phyloP scores from a whole-genome alignment of 37 sponge, comb jelly and placozoan genomes.

The Oscarella lobularis region DNA sequence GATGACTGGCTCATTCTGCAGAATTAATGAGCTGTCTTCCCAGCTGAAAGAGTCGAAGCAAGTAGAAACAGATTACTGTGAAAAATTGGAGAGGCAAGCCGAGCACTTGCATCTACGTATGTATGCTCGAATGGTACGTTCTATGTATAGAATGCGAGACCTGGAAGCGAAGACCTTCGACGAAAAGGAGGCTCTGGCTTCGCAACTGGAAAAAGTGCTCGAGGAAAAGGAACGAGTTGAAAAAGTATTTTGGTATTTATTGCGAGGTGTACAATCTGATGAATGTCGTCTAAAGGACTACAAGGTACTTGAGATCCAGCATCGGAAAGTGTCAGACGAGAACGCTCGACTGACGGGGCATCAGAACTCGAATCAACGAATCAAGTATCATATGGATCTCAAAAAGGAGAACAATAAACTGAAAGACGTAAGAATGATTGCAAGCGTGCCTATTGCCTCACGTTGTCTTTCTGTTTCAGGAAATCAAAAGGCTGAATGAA shows the following conservation, averaged over 20 bases:
- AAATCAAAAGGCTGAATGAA: background rate
- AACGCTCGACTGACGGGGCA: conserved; percentile 58
- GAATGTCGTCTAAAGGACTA: background rate
- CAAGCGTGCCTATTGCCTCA: no score
- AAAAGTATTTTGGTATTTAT: conserved; percentile 22
- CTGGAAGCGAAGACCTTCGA: conserved; percentile 39
- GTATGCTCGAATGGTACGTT: background rate
- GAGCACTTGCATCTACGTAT: background rate
- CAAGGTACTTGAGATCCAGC: conserved; percentile 3
- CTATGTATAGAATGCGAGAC: conserved; percentile 15
- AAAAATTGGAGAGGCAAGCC: conserved; percentile 31
- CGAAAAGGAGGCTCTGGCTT: conserved; percentile 47
- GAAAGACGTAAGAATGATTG: conserved; percentile 50
- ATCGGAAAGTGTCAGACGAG: conserved; percentile 38
- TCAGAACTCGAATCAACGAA: conserved; percentile 56
- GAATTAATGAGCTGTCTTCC: no score
- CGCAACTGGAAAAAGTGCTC: conserved; percentile 29
- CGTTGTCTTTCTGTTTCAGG: background rate
- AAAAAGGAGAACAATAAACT: conserved; percentile 61
- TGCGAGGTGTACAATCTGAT: background rate
- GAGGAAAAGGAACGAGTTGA: conserved; percentile 57
- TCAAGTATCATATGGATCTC: conserved; percentile 54
- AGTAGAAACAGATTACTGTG: no score
- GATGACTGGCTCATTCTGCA: no score
- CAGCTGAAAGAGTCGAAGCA: no score